Evolutionary conservation across 2,113 vertebrate genomes (phyloP).

Genomic region (Equus quagga): DNA sequence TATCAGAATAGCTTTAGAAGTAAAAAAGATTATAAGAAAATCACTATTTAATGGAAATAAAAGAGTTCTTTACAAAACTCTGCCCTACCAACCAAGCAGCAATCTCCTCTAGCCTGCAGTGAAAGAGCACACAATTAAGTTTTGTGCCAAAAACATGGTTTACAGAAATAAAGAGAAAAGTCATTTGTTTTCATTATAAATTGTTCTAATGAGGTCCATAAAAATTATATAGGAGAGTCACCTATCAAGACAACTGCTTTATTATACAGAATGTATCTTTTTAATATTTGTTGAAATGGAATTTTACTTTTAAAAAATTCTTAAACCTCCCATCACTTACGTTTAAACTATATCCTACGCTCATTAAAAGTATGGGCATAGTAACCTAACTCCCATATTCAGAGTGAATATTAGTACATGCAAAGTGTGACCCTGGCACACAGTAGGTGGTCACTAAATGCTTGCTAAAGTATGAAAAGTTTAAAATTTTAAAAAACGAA

Average conservation of each 20-base stretch:
- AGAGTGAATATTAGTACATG: background rate
- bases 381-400: background rate
- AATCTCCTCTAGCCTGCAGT: background rate
- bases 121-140: background rate
- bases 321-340: background rate
- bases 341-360: background rate
- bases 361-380: background rate
- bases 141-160: background rate
- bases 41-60: background rate
- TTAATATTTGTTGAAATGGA: slow-evolving; percentile 23
- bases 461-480: background rate
- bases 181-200: slow-evolving; percentile 12
- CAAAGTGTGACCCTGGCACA: background rate
- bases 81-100: background rate
- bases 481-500: background rate
- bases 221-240: background rate
- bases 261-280: background rate
- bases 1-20: background rate
- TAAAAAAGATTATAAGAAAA: background rate
- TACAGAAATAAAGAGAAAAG: slow-evolving; percentile 36
- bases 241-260: background rate
- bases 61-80: background rate
- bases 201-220: background rate
- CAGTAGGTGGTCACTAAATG: background rate
- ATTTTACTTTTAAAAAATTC: slow-evolving; percentile 37